phyloP scores from a whole-genome alignment of 2,888 invertebrate genomes.

The Amblyjoppa fuscipennis region DNA sequence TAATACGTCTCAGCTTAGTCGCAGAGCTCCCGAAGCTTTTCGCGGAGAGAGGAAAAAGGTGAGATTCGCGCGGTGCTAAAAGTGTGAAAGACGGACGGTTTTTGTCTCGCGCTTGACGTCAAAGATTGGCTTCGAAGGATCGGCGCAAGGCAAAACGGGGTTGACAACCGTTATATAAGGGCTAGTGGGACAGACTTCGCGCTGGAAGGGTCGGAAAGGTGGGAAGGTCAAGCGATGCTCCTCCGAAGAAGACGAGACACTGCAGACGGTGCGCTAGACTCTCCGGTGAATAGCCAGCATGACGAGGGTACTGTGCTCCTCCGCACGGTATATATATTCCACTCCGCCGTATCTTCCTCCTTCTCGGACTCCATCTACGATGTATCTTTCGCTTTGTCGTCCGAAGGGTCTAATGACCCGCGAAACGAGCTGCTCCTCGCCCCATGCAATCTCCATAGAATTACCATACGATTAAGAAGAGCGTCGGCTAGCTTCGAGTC shows the following conservation, averaged over 20 bases:
- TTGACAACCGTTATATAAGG: constrained; percentile 13
- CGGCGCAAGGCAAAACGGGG: constrained; percentile 20
- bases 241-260: constrained; percentile 50
- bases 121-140: not conserved
- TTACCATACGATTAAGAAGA: constrained; percentile 84
- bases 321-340: not conserved
- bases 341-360: constrained; percentile 1
- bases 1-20: constrained; percentile 73
- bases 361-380: not conserved
- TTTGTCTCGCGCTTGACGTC: not conserved
- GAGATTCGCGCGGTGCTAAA: constrained; percentile 2
- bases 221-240: constrained; percentile 60
- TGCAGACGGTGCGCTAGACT: constrained; percentile 35
- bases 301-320: constrained; percentile 46
- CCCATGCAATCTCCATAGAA: constrained; percentile 84
- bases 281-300: constrained; percentile 34
- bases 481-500: constrained; percentile 63
- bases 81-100: not conserved
- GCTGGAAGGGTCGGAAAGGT: constrained; percentile 55
- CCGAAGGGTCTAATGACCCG: constrained; percentile 80
- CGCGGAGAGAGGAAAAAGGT: constrained; percentile 57
- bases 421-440: constrained; percentile 81
- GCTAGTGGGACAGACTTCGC: not conserved
- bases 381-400: constrained; percentile 46
- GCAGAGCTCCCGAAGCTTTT: constrained; percentile 66